Percentiles rank a stretch among this genome's conserved stretches.
Evolutionary conservation across 2,888 invertebrate genomes (phyloP).

Genomic region (Melieria crassipennis): DNA sequence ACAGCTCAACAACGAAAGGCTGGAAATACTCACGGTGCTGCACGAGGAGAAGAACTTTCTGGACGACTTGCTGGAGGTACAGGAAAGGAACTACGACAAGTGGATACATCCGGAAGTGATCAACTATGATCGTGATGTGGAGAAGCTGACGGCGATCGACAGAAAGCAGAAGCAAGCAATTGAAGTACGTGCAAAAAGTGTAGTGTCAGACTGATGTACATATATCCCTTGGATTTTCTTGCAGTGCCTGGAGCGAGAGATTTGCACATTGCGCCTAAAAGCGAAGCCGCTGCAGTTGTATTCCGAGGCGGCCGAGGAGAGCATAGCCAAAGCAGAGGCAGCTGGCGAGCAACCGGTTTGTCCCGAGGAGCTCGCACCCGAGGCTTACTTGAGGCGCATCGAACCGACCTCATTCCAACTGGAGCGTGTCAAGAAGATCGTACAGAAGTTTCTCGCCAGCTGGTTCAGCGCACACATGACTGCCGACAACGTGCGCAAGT

Average conservation of each 20-base stretch:
- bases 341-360: constrained; percentile 46
- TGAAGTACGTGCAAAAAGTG: constrained; percentile 59
- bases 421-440: constrained; percentile 59
- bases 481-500: constrained; percentile 55
- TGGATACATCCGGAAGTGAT: constrained; percentile 51
- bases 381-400: constrained; percentile 52
- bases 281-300: constrained; percentile 59
- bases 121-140: constrained; percentile 54
- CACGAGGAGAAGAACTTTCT: constrained; percentile 69
- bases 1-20: constrained; percentile 69
- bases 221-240: not conserved
- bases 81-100: constrained; percentile 57
- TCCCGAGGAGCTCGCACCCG: constrained; percentile 53
- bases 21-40: constrained; percentile 69
- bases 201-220: too few species aligned
- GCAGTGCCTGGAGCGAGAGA: constrained; percentile 61
- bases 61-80: constrained; percentile 62
- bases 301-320: constrained; percentile 42
- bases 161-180: constrained; percentile 68
- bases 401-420: constrained; percentile 58
- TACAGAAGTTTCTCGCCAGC: constrained; percentile 55
- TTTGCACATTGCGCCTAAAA: constrained; percentile 60
- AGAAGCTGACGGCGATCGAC: constrained; percentile 55
- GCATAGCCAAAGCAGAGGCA: constrained; percentile 47
- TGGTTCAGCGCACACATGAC: constrained; percentile 52